Conservation (phyloP, 2,113 vertebrate genomes). For the Atrichornis clamosus region DNA sequence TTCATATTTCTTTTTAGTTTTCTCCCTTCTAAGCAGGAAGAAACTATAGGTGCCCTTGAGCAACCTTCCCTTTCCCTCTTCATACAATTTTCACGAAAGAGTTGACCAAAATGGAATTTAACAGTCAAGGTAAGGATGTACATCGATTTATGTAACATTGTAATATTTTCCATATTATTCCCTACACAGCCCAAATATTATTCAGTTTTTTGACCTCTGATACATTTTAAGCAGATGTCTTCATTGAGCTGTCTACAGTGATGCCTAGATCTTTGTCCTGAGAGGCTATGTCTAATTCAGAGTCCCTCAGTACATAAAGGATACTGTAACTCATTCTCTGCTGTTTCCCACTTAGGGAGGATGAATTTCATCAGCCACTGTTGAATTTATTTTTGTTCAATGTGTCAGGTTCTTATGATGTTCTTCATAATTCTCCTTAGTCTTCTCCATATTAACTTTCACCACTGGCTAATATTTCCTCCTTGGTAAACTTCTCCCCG, state of each 20-base stretch:
- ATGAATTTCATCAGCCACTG: neutral
- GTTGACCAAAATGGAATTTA: conserved; percentile 24
- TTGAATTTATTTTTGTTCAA: neutral
- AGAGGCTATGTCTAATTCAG: conserved; percentile 1
- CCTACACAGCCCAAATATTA: conserved; percentile 17
- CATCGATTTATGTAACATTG: conserved; percentile 16
- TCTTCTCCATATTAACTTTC: neutral
- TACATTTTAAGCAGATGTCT: conserved; percentile 37
- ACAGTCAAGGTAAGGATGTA: neutral
- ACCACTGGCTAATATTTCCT: neutral
- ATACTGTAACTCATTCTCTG: neutral
- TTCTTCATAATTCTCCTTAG: neutral
- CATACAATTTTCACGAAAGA: neutral
- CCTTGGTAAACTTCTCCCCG: neutral
- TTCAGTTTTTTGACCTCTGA: conserved; percentile 53
- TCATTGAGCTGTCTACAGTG: neutral
- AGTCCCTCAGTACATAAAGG: neutral
- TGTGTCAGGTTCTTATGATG: neutral
- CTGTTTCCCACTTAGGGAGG: neutral
- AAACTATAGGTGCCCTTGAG: neutral
- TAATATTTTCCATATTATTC: conserved; percentile 52
- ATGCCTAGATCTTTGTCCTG: conserved; percentile 36
- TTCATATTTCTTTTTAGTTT: neutral
- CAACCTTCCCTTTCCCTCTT: neutral
- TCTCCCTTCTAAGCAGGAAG: neutral